phyloP scores from a whole-genome alignment of 2,888 invertebrate species.

The Bimastos eiseni region DNA sequence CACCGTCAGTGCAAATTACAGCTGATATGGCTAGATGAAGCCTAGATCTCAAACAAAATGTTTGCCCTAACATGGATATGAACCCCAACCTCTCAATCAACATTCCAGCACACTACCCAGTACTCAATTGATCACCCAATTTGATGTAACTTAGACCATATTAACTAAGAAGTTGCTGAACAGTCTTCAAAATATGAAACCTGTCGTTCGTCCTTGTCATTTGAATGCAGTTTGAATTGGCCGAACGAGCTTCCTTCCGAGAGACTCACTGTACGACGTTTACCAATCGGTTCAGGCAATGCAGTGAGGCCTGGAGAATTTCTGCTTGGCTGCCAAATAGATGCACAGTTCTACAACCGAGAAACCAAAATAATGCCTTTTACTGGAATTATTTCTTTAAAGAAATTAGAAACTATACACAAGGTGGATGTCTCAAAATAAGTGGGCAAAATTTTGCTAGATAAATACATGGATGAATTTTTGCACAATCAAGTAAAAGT shows the following conservation, averaged over 20 bases:
- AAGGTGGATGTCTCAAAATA: background rate
- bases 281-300: slow-evolving; percentile 60
- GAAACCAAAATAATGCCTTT: slow-evolving; percentile 9
- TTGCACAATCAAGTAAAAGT: no score
- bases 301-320: background rate
- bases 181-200: background rate
- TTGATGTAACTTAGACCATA: background rate
- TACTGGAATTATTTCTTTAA: background rate
- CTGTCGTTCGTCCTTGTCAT: slow-evolving; percentile 60
- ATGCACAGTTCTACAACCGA: slow-evolving; percentile 8
- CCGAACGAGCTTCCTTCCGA: slow-evolving; percentile 59
- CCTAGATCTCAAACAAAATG: no score
- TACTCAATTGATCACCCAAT: no score
- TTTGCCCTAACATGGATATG: no score
- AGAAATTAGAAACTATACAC: background rate
- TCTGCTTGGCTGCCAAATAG: background rate
- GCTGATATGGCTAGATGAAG: no score
- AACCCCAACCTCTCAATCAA: no score
- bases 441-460: no score
- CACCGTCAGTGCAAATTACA: no score
- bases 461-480: background rate
- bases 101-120: no score
- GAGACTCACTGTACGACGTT: slow-evolving; percentile 60
- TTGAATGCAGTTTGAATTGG: slow-evolving; percentile 37
- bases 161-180: background rate